Conservation (phyloP, 1,140 invertebrate genomes). For the Diorhabda carinulata region DNA sequence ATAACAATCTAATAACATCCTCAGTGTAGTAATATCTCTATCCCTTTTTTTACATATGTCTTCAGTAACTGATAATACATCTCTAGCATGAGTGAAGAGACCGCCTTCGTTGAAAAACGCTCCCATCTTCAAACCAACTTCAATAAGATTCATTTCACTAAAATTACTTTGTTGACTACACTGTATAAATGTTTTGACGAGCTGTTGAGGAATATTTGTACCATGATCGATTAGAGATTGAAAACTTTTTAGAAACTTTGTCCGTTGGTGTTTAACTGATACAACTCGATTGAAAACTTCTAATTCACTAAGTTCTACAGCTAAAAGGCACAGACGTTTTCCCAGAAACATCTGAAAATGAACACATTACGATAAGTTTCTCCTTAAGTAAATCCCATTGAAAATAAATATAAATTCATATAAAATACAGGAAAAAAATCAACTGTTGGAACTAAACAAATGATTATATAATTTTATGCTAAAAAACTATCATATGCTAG, state of each 20-base stretch:
- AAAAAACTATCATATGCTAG: too few species aligned
- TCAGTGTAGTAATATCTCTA: slow-evolving; percentile 48
- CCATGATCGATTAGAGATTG: slow-evolving; percentile 63
- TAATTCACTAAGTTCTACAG: slow-evolving; percentile 65
- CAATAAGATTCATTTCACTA: slow-evolving; percentile 45
- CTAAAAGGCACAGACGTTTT: slow-evolving; percentile 33
- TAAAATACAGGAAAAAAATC: too few species aligned
- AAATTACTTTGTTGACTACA: slow-evolving; percentile 35
- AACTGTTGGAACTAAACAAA: too few species aligned
- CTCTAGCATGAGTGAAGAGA: slow-evolving; percentile 72
- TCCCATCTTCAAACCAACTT: slow-evolving; percentile 60
- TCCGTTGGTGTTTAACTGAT: slow-evolving; percentile 65
- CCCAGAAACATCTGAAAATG: slow-evolving; percentile 37
- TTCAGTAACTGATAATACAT: slow-evolving; percentile 62
- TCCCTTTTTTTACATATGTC: slow-evolving; percentile 55
- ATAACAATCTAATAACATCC: slow-evolving; percentile 65
- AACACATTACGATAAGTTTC: too few species aligned
- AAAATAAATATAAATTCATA: too few species aligned
- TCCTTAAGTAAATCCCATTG: too few species aligned
- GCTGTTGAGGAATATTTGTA: slow-evolving; percentile 52
- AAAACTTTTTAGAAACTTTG: slow-evolving; percentile 63
- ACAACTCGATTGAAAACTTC: slow-evolving; percentile 70
- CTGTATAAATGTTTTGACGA: slow-evolving; percentile 51
- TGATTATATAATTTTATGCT: too few species aligned
- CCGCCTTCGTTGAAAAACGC: slow-evolving; percentile 83